Conservation (phyloP, 2,888 invertebrate species). For the Troides oblongomaculatus region DNA sequence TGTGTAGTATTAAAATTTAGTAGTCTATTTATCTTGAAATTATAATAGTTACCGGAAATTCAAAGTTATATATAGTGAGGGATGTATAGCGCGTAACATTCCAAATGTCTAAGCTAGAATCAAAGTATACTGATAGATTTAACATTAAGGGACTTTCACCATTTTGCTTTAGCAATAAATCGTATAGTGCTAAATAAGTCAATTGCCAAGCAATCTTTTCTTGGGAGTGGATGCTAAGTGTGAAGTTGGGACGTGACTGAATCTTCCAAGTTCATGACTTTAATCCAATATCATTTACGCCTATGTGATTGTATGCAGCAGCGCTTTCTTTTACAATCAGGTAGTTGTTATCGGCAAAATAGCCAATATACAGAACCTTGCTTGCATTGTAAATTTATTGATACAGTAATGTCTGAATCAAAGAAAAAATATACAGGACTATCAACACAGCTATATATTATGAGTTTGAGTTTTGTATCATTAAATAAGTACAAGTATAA, state of each 20-base stretch:
- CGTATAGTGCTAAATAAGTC: conserved; percentile 7
- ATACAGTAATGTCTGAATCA: too few species aligned
- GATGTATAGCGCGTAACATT: conserved; percentile 20
- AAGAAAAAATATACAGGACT: too few species aligned
- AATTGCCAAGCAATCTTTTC: neutral
- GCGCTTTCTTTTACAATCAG: conserved; percentile 5
- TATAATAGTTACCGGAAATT: too few species aligned
- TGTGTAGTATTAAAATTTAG: too few species aligned
- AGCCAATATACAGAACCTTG: too few species aligned
- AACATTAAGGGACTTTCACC: conserved; percentile 11
- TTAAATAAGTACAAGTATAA: too few species aligned
- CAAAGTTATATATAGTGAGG: neutral
- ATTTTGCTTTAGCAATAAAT: conserved; percentile 13
- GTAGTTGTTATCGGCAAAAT: neutral
- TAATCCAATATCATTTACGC: conserved; percentile 20
- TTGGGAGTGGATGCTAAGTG: conserved; percentile 19
- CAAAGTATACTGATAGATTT: conserved; percentile 12
- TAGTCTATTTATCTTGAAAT: too few species aligned
- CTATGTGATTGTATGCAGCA: conserved; percentile 12
- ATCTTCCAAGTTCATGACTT: conserved; percentile 23
- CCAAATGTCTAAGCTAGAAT: conserved; percentile 17
- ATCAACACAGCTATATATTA: too few species aligned
- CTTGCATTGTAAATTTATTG: too few species aligned
- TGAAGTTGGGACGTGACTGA: conserved; percentile 26
- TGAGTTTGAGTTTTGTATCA: too few species aligned